Evolutionary conservation across 2,113 vertebrate genomes (phyloP), one percentile per base, ranked within the genome.

Genomic region (Turnix velox): DNA sequence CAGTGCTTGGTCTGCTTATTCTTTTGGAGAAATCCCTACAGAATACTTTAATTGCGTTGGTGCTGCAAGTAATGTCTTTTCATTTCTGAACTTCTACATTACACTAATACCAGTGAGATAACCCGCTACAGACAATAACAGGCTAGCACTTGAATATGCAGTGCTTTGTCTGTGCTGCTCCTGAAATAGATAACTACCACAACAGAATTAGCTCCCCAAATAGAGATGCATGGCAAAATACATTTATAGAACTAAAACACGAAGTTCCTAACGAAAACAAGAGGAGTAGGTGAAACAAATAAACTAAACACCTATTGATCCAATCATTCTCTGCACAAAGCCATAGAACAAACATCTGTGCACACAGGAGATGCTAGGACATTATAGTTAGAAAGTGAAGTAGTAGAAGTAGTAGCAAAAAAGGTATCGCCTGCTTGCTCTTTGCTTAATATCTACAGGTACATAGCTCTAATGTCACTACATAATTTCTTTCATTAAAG

Each of bases 31-130:
- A 94, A 80, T 79, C 71, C 12, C 33, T 51, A 51, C n/a, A 80
- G 84, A 82, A 33, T 85, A 87, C 92, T 93, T 92, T 79, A 87
- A 95, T 94, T 52, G 84, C 92, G 74, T 82, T 91, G 87, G 93
- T 0, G 3, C 84, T 91, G 84, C 74, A 87, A 95, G 83, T 84
- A 84, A 92, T 40, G 9, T 73, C 71, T 46, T 73, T 89, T 78
- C 71, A n/a, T 84, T 87, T 88, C 45, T 91, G 77, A 93, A 89
- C 71, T 94, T 81, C 42, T 76, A 68, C 74, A 66, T 49, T 69
- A 76, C 84, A 63, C 39, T 79, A 88, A 92, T 33, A 76, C 66
- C 7, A n/a, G 78, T 0, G 2, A 57, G 58, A 89, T 55, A 89
- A 93, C 81, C 46, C 54, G 23, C 63, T 69, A 49, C 42, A 58